A percentile compares a stretch with the other conserved stretches of the same genome.
phyloP scores from a whole-genome alignment of 1,140 invertebrate genomes.

The Bombus ignitus region DNA sequence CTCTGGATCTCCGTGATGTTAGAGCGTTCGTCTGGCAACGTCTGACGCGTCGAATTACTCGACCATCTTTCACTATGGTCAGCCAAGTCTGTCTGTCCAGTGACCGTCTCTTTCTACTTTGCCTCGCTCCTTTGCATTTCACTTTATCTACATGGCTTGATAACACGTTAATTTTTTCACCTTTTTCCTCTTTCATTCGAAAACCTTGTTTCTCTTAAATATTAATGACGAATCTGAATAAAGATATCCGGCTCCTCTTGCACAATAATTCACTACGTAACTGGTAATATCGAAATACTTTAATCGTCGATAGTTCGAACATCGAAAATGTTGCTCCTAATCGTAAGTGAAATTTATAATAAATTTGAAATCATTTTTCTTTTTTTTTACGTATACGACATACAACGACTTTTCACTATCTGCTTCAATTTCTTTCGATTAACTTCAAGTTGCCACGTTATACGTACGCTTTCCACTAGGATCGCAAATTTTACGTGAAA shows the following conservation, averaged over 20 bases:
- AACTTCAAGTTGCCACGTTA: background rate
- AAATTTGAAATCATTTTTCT: too few relatives aligned
- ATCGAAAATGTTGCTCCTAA: too few relatives aligned
- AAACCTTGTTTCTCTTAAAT: too few relatives aligned
- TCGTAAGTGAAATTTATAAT: too few relatives aligned
- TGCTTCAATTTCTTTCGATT: background rate
- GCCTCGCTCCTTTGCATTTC: background rate
- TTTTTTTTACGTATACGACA: too few relatives aligned
- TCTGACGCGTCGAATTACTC: slow-evolving; percentile 55
- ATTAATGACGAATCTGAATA: too few relatives aligned
- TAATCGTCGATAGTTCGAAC: too few relatives aligned
- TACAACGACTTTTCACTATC: background rate
- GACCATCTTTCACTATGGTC: background rate
- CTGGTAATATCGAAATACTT: background rate
- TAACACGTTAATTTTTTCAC: too few relatives aligned
- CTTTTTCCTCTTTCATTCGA: background rate
- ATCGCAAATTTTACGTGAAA: background rate
- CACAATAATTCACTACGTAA: background rate
- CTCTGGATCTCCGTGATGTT: slow-evolving; percentile 51
- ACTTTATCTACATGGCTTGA: background rate
- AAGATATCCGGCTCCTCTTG: too few relatives aligned
- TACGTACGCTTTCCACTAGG: too few relatives aligned
- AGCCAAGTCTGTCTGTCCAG: background rate
- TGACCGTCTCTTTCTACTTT: background rate
- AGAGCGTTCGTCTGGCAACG: slow-evolving; percentile 12